phyloP scores from a whole-genome alignment of 1,140 invertebrate species.

The Caenorhabditis brenneri region DNA sequence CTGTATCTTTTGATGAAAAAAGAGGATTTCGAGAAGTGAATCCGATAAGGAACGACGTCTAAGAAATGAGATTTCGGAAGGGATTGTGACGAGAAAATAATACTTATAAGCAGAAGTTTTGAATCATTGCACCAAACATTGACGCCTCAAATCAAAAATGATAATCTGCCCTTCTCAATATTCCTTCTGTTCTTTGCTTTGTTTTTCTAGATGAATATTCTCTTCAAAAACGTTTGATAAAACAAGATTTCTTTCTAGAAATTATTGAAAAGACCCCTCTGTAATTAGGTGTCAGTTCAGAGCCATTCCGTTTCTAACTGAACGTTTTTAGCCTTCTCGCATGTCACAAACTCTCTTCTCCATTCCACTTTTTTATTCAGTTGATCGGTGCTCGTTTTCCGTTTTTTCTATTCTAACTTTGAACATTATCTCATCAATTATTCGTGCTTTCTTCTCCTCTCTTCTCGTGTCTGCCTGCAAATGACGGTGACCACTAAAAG shows the following conservation, averaged over 20 bases:
- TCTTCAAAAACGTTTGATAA: no score
- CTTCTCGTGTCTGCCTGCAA: slow-evolving; percentile 14
- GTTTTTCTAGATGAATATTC: no score
- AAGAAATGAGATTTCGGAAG: not conserved
- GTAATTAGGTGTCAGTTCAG: no score
- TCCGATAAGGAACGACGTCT: not conserved
- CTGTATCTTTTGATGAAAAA: no score
- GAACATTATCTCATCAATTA: slow-evolving; percentile 35
- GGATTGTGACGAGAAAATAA: not conserved
- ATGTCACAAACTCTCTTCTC: not conserved
- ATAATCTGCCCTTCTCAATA: no score
- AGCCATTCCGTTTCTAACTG: no score
- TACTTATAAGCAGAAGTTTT: not conserved
- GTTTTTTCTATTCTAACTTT: slow-evolving; percentile 26
- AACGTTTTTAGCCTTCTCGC: not conserved
- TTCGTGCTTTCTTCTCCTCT: not conserved
- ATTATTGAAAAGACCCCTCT: no score
- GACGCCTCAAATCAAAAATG: no score
- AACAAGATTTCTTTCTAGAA: no score
- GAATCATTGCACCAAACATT: no score
- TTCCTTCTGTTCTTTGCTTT: no score
- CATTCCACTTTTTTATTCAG: not conserved
- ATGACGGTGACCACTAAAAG: slow-evolving; percentile 34
- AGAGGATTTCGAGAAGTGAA: not conserved
- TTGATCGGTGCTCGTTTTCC: not conserved